Conservation (phyloP, 2,797 vertebrate species). For the Oophaga sylvatica region DNA sequence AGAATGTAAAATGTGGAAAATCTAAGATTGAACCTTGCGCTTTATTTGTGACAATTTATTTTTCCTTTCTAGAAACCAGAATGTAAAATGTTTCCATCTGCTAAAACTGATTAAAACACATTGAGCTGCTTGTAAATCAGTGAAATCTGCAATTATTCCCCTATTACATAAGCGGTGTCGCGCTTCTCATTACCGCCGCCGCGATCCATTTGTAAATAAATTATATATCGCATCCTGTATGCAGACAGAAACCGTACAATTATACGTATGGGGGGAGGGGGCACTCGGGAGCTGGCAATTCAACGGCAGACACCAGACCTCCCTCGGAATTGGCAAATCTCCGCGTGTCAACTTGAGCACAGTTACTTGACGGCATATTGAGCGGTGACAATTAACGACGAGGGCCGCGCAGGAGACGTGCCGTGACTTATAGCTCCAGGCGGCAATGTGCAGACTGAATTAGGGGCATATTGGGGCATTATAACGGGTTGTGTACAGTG, state of each 20-base stretch:
- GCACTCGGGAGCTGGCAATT: background rate
- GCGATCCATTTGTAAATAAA: conserved; percentile 17
- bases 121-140: conserved; percentile 17
- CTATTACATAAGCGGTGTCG: background rate
- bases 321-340: conserved; percentile 2
- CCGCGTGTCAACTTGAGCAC: background rate
- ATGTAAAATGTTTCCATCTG: conserved; percentile 3
- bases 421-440: background rate
- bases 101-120: conserved; percentile 30
- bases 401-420: too few species aligned
- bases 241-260: conserved; percentile 19
- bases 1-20: background rate
- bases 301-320: background rate
- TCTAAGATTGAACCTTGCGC: background rate
- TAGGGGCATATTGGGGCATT: background rate
- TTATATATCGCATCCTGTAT: conserved; percentile 7
- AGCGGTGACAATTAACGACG: background rate
- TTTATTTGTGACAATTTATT: conserved; percentile 3
- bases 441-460: background rate
- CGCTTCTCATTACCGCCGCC: conserved; percentile 1
- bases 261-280: conserved; percentile 7
- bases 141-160: conserved; percentile 34
- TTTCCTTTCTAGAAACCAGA: background rate
- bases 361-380: background rate
- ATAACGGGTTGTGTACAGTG: background rate